Percentiles rank a stretch among this genome's conserved stretches.
Conservation (phyloP, 2,113 vertebrate genomes). For the Cercocebus atys region DNA sequence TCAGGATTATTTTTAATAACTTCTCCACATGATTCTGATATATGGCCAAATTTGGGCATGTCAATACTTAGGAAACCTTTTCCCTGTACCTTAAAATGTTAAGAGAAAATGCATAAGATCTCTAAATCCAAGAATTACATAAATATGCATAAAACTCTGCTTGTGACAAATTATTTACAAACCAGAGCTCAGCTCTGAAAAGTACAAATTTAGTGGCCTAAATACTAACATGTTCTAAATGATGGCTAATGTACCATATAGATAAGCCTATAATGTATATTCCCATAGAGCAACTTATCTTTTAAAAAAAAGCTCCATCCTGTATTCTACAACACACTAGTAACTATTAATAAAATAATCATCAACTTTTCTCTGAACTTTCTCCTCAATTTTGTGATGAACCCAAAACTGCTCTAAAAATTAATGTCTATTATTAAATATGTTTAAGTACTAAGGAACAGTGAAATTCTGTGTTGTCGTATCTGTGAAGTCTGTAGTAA, state of each 20-base stretch:
- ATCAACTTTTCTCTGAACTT: neutral
- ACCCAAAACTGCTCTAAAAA: neutral
- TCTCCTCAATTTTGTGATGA: neutral
- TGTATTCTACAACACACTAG: neutral
- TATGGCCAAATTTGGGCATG: neutral
- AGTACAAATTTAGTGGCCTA: neutral
- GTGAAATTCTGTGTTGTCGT: neutral
- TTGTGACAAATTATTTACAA: neutral
- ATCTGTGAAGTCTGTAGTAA: neutral
- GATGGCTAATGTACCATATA: neutral
- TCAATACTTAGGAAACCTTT: neutral
- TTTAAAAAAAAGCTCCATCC: neutral
- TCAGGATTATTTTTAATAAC: neutral
- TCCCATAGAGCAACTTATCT: neutral
- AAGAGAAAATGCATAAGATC: neutral
- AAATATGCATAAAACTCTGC: constrained; percentile 4
- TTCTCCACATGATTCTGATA: neutral
- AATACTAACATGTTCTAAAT: neutral
- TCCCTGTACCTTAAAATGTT: neutral
- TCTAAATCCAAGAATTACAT: constrained; percentile 19
- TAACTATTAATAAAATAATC: neutral
- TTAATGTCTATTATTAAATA: neutral
- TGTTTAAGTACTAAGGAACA: neutral
- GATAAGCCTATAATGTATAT: neutral
- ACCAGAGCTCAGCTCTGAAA: neutral